phyloP scores from a whole-genome alignment of 1,140 invertebrate genomes.

The Medauroidea extradentata region DNA sequence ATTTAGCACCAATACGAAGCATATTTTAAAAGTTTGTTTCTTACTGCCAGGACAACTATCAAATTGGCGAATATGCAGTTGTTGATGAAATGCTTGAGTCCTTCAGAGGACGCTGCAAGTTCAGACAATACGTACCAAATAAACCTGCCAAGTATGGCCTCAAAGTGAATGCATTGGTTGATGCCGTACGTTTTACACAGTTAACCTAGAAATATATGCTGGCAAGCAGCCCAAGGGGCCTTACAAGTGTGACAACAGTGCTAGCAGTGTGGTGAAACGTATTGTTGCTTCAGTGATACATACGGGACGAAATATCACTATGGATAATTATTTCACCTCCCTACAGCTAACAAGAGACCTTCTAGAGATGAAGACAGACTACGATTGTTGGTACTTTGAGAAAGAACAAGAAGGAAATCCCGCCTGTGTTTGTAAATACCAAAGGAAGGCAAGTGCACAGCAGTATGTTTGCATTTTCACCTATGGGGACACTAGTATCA shows the following conservation, averaged over 20 bases:
- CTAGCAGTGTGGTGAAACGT: neutral
- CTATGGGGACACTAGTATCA: constrained; percentile 24
- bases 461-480: constrained; percentile 30
- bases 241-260: neutral
- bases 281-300: neutral
- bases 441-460: constrained; percentile 16
- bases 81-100: constrained; percentile 21
- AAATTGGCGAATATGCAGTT: constrained; percentile 28
- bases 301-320: neutral
- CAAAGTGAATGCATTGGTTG: constrained; percentile 39
- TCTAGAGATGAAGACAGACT: constrained; percentile 20
- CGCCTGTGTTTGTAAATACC: constrained; percentile 27
- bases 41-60: constrained; percentile 28
- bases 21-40: constrained; percentile 34
- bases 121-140: constrained; percentile 43
- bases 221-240: too few species aligned
- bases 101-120: constrained; percentile 40
- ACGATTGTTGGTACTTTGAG: constrained; percentile 33
- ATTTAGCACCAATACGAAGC: constrained; percentile 32
- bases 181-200: too few species aligned
- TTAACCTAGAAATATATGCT: too few species aligned
- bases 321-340: too few species aligned
- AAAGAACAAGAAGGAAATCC: constrained; percentile 30
- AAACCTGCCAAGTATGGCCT: constrained; percentile 46
- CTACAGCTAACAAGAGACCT: constrained; percentile 18